Evolutionary conservation across 35 echinoderm and acorn worm genomes (phyloP), one percentile per base, ranked within the genome.

Genomic region (Lytechinus pictus): DNA sequence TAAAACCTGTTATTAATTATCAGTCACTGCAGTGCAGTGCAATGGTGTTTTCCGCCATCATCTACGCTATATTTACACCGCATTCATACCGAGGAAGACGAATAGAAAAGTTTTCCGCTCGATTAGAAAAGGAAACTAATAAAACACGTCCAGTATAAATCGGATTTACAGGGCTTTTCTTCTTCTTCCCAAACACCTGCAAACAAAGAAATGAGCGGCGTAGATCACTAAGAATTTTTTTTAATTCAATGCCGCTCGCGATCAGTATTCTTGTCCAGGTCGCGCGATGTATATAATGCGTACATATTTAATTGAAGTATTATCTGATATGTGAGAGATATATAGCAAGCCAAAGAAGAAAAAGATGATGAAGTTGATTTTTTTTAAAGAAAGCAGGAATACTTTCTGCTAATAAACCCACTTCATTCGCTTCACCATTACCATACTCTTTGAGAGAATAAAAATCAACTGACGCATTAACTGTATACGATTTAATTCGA

Each of bases 71-170:
- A 3, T 79, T 79, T 79, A 79, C 66, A 79, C 66, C 66, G 66
- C 66, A 24, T 79, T 79, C 16, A 24, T 79, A 16, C 66, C 66
- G 66, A 79, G 21, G 8, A 79, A 79, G 6, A 24, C 19, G 66
- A 79, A 79, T 24, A 79, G 66, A 79, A 79, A 79, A 79, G 66
- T 79, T n/a, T 79, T 79, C 66, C 66, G 66, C 66, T 79, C 66
- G 66, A 79, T 79, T 79, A 79, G 66, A n/a, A 79, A 24, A 79
- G 66, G 66, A 79, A 79, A 79, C 66, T 79, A 79, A 79, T 79
- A 79, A 79, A 79, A 79, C 66, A 79, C 66, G 66, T 79, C 66
- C 66, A 79, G 19, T 24, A 79, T 79, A 79, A 79, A 79, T n/a
- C 66, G 16, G 66, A 79, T 79, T 79, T 79, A 79, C 56, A 13